Evolutionary conservation across 2,888 invertebrate species (phyloP).

Genomic region (Eremobia ochroleuca): DNA sequence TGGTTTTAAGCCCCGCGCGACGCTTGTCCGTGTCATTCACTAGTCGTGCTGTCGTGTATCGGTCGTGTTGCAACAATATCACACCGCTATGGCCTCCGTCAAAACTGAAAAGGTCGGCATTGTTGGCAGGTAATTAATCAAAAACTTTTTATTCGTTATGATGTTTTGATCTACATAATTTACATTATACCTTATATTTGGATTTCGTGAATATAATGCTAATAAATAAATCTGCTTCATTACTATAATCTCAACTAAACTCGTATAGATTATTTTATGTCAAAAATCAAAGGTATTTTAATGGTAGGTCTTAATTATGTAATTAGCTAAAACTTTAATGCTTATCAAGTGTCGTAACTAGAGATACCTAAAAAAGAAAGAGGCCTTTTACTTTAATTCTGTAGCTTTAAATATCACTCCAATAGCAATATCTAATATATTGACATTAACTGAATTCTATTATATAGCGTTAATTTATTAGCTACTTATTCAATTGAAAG

Average conservation of each 20-base stretch:
- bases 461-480: neutral
- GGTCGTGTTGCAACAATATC: constrained; percentile 67
- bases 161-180: neutral
- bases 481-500: neutral
- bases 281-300: neutral
- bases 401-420: neutral
- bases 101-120: constrained; percentile 94
- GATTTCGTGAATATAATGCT: neutral
- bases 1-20: constrained; percentile 69
- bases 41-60: constrained; percentile 66
- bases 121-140: constrained; percentile 92
- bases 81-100: constrained; percentile 78
- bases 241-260: neutral
- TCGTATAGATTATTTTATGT: neutral
- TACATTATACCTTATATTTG: neutral
- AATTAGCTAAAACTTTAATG: neutral
- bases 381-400: neutral
- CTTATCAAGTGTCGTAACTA: neutral
- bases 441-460: neutral
- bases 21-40: constrained; percentile 72
- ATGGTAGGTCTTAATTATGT: neutral
- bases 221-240: neutral
- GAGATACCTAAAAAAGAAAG: neutral
- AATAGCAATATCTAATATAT: neutral
- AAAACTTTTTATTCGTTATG: constrained; percentile 3